A percentile compares a stretch with the other conserved stretches of the same genome.
Conservation (phyloP, 2,888 invertebrate genomes). For the Homarus gammarus region DNA sequence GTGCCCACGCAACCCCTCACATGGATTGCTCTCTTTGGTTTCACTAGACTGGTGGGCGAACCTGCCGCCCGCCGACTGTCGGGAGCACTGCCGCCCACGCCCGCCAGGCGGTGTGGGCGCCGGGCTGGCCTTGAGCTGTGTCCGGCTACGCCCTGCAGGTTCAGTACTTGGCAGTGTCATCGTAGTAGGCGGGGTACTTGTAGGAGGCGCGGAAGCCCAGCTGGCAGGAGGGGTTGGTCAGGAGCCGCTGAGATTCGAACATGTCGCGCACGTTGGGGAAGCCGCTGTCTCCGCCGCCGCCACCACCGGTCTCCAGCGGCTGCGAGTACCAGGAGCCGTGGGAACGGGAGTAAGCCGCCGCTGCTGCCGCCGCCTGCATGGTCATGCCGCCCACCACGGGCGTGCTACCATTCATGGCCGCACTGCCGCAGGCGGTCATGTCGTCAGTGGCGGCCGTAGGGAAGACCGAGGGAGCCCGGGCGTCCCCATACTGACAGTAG, state of each 20-base stretch:
- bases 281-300: slow-evolving; percentile 42
- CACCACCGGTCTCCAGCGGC: slow-evolving; percentile 52
- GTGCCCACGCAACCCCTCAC: neutral
- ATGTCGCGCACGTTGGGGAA: slow-evolving; percentile 77
- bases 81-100: neutral
- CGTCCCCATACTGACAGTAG: slow-evolving; percentile 73
- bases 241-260: slow-evolving; percentile 76
- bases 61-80: neutral
- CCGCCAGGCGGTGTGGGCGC: neutral
- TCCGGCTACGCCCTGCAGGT: neutral
- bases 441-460: slow-evolving; percentile 61
- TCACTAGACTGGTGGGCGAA: slow-evolving; percentile 45
- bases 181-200: slow-evolving; percentile 76
- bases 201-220: slow-evolving; percentile 76
- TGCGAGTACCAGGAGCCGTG: slow-evolving; percentile 71
- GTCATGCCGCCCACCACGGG: slow-evolving; percentile 68
- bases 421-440: slow-evolving; percentile 57
- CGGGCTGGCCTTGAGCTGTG: neutral
- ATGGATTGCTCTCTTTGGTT: slow-evolving; percentile 57
- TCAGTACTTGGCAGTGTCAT: slow-evolving; percentile 76
- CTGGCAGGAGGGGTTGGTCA: slow-evolving; percentile 76
- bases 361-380: slow-evolving; percentile 65
- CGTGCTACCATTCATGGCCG: slow-evolving; percentile 52
- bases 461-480: slow-evolving; percentile 66
- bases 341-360: slow-evolving; percentile 68